phyloP scores from a whole-genome alignment of 1,140 invertebrate genomes.

The Magallana gigas region DNA sequence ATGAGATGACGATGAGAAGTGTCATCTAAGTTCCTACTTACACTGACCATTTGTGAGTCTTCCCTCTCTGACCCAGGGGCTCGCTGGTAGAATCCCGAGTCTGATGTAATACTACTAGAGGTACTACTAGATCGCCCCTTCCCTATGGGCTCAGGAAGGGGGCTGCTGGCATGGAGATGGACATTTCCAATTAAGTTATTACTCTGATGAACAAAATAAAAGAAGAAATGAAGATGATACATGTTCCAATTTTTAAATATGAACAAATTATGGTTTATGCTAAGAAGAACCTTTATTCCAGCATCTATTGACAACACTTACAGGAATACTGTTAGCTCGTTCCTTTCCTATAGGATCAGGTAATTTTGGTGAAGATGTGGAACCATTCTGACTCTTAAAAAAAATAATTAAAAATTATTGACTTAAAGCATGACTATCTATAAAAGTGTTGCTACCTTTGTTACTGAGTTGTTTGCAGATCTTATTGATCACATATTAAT shows the following conservation, averaged over 20 bases:
- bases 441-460: no score
- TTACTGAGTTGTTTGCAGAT: no score
- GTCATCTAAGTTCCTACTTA: slow-evolving; percentile 42
- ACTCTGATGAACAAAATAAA: slow-evolving; percentile 48
- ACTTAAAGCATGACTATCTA: no score
- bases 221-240: no score
- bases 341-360: slow-evolving; percentile 76
- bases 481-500: no score
- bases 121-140: slow-evolving; percentile 79
- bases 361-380: slow-evolving; percentile 62
- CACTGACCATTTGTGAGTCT: slow-evolving; percentile 78
- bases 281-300: no score
- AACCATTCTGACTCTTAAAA: slow-evolving; percentile 65
- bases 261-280: no score
- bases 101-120: slow-evolving; percentile 76
- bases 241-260: no score
- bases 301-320: no score
- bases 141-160: slow-evolving; percentile 78
- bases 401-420: neutral
- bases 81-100: slow-evolving; percentile 76
- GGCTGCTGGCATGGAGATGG: slow-evolving; percentile 60
- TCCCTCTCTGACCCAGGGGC: slow-evolving; percentile 80
- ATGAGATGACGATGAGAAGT: slow-evolving; percentile 10
- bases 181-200: slow-evolving; percentile 55
- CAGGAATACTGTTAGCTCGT: slow-evolving; percentile 70